Evolutionary conservation across 2,113 vertebrate species (phyloP).

Genomic region (Marcusenius ussheri): DNA sequence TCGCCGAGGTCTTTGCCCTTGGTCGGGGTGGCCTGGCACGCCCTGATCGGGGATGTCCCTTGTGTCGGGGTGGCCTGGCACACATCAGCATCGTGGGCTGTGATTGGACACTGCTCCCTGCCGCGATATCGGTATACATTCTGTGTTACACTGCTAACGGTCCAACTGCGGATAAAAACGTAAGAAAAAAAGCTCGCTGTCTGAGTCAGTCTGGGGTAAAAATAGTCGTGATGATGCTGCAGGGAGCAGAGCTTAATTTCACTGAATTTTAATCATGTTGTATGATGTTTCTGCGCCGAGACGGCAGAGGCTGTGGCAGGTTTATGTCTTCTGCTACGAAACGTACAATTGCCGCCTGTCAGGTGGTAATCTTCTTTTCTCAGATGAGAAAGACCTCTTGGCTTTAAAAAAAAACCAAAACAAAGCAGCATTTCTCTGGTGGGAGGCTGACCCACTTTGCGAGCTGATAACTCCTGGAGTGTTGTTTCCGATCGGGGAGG

Average conservation of each 20-base stretch:
- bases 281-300: neutral
- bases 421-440: neutral
- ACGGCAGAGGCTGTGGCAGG: neutral
- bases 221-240: slow-evolving; percentile 2
- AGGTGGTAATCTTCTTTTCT: slow-evolving; percentile 15
- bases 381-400: slow-evolving; percentile 3
- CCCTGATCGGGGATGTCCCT: neutral
- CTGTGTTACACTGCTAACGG: neutral
- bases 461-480: neutral
- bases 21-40: neutral
- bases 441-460: slow-evolving; percentile 11
- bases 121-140: neutral
- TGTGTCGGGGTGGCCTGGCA: neutral
- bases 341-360: slow-evolving; percentile 8
- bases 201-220: neutral
- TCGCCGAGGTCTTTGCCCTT: neutral
- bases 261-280: slow-evolving; percentile 8
- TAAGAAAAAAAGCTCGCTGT: neutral
- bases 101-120: neutral
- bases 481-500: neutral
- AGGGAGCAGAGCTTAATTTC: neutral
- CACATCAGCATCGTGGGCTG: neutral
- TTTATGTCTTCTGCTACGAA: slow-evolving; percentile 12
- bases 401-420: slow-evolving; percentile 2
- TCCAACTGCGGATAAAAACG: neutral